These are phyloP conservation scores for Oryzias celebensis DNA, from an alignment of 2,113 vertebrate species.

Conservation along the genomic window DNA sequence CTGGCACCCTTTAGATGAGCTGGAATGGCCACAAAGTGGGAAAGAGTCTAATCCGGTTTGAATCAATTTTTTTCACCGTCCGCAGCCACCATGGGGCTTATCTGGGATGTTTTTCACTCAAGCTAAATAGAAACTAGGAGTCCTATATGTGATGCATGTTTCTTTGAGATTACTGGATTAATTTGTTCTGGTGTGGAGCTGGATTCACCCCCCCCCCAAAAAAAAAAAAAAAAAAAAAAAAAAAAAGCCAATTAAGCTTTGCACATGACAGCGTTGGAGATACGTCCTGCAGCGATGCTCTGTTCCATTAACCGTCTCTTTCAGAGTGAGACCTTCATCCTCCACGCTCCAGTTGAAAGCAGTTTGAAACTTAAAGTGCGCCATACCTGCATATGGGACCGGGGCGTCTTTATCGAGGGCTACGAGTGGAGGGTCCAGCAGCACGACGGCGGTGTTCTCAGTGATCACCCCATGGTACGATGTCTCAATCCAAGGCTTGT, in stretches of 20 bases:
- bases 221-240: constrained; percentile 15
- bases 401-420: constrained; percentile 97
- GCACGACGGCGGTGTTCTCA: constrained; percentile 92
- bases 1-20: constrained; percentile 54
- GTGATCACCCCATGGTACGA: constrained; percentile 96
- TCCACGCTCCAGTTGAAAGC: constrained; percentile 1
- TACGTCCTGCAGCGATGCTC: constrained; percentile 32
- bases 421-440: constrained; percentile 93
- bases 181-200: constrained; percentile 15
- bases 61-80: constrained; percentile 27
- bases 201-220: not conserved
- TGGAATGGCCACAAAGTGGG: constrained; percentile 65
- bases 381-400: constrained; percentile 92
- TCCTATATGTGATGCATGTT: constrained; percentile 18
- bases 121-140: constrained; percentile 41
- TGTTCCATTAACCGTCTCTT: constrained; percentile 12
- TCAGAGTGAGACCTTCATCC: constrained; percentile 3
- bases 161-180: constrained; percentile 47
- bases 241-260: constrained; percentile 27
- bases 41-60: constrained; percentile 63
- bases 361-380: not conserved
- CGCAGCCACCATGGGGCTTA: constrained; percentile 26
- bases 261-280: constrained; percentile 33
- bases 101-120: constrained; percentile 42
- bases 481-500: constrained; percentile 98